A percentile compares a stretch with the other conserved stretches of the same genome.
These are phyloP conservation scores for Okapia johnstoni DNA, from an alignment of 2,113 vertebrate species.

Conservation along the genomic window DNA sequence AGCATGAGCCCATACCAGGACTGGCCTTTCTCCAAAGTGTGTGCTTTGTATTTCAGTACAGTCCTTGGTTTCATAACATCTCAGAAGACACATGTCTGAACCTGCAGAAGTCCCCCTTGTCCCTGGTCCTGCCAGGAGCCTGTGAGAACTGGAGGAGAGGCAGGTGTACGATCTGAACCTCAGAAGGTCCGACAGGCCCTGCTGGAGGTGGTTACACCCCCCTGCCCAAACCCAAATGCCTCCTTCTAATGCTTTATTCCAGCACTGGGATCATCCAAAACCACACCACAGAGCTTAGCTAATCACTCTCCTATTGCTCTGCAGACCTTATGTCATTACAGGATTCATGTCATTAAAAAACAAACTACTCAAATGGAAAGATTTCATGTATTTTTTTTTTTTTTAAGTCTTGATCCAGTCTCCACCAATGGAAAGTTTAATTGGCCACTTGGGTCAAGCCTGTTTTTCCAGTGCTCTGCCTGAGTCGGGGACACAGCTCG, in stretches of 20 bases:
- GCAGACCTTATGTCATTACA: background rate
- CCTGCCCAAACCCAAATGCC: background rate
- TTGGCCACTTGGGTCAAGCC: conserved; percentile 38
- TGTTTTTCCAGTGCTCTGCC: background rate
- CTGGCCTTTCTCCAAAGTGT: background rate
- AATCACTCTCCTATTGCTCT: background rate
- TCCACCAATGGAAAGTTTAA: conserved; percentile 53
- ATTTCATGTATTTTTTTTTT: background rate
- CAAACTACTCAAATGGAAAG: conserved; percentile 44
- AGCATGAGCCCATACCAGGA: rapidly evolving
- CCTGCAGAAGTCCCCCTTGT: background rate
- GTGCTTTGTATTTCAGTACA: background rate
- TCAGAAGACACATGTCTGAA: background rate
- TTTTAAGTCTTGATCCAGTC: conserved; percentile 19
- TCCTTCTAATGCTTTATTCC: background rate
- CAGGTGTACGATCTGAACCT: background rate
- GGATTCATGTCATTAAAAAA: conserved; percentile 49
- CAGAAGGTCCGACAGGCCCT: background rate
- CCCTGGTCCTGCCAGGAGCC: background rate
- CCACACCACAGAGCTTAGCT: background rate
- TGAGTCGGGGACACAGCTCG: background rate
- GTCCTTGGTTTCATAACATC: background rate
- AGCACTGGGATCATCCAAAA: background rate
- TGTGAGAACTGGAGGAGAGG: background rate
- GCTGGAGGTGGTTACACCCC: background rate